A percentile compares a stretch with the other conserved stretches of the same genome.
phyloP scores from a whole-genome alignment of 2,113 vertebrate species.

The Dunckerocampus dactyliophorus region DNA sequence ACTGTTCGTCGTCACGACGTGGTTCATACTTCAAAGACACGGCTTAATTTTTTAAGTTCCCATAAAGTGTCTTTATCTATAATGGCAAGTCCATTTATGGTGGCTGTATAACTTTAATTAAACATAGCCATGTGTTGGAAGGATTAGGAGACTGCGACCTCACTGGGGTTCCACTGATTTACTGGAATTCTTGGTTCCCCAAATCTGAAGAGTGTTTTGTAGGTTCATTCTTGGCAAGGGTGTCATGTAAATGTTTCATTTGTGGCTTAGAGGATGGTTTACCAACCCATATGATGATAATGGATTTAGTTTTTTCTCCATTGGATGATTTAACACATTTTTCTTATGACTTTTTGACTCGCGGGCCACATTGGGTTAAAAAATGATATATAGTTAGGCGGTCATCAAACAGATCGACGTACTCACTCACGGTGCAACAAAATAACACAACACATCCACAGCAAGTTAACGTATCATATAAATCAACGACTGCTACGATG shows the following conservation, averaged over 20 bases:
- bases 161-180: conserved; percentile 39
- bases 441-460: too few species aligned
- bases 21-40: conserved; percentile 73
- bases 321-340: too few species aligned
- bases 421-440: too few species aligned
- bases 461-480: too few species aligned
- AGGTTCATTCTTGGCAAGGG: conserved; percentile 37
- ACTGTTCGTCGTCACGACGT: conserved; percentile 43
- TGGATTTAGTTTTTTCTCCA: too few species aligned
- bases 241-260: conserved; percentile 23
- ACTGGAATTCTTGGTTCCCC: conserved; percentile 26
- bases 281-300: too few species aligned
- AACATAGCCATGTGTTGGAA: conserved; percentile 69
- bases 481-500: too few species aligned
- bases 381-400: too few species aligned
- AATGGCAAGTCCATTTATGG: conserved; percentile 70
- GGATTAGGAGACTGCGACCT: conserved; percentile 11
- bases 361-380: too few species aligned
- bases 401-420: too few species aligned
- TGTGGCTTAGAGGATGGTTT: conserved; percentile 3
- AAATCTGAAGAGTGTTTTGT: conserved; percentile 21
- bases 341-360: too few species aligned
- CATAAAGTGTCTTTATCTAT: conserved; percentile 68
- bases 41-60: conserved; percentile 66
- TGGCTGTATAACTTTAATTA: conserved; percentile 73